A percentile compares a stretch with the other conserved stretches of the same genome.
Evolutionary conservation across 2,888 invertebrate species (phyloP).

Genomic region (Aromia moschata): DNA sequence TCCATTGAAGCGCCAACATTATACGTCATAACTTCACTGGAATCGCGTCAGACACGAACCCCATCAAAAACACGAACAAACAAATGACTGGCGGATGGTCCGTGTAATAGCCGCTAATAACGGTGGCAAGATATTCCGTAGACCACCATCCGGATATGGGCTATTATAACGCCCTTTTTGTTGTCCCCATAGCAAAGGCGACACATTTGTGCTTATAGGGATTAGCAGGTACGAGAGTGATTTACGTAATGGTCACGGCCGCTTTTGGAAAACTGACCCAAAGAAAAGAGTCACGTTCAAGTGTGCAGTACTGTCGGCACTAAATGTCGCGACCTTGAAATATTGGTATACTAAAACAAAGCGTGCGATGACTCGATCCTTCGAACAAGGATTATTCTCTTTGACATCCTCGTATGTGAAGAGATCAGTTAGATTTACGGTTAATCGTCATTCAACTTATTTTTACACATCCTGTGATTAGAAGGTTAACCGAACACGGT

Average conservation of each 20-base stretch:
- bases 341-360: too few relatives aligned
- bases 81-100: slow-evolving; percentile 1
- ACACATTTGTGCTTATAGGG: slow-evolving; percentile 16
- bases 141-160: slow-evolving; percentile 9
- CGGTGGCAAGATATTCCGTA: slow-evolving; percentile 9
- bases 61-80: slow-evolving; percentile 8
- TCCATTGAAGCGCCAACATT: slow-evolving; percentile 5
- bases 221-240: background rate
- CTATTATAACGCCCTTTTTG: slow-evolving; percentile 2
- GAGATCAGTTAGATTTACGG: too few relatives aligned
- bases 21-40: background rate
- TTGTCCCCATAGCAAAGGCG: background rate
- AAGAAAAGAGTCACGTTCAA: too few relatives aligned
- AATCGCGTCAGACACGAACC: background rate
- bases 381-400: too few relatives aligned
- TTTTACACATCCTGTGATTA: too few relatives aligned
- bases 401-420: too few relatives aligned
- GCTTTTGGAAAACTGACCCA: too few relatives aligned
- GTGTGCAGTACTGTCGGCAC: too few relatives aligned
- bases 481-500: too few relatives aligned
- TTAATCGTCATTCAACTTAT: too few relatives aligned
- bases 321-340: too few relatives aligned
- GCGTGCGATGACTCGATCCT: too few relatives aligned
- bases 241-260: background rate
- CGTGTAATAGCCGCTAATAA: slow-evolving; percentile 13